Evolutionary conservation across 2,888 invertebrate species (phyloP), one percentile per base, ranked within the genome.

Genomic region (Archips xylosteana): DNA sequence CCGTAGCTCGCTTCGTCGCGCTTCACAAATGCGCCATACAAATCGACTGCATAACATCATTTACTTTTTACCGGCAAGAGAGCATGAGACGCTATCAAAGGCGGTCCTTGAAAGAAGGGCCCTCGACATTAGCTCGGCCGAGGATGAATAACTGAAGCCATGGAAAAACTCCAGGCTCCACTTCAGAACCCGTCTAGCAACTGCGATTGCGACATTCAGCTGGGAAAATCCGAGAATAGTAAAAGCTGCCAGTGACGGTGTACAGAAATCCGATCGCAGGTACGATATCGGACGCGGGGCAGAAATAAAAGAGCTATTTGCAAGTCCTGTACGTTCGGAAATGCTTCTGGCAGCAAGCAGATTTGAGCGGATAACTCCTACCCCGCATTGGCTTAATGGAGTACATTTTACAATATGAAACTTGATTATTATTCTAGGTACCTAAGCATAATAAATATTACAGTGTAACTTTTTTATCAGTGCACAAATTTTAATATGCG

Each of bases 181-280:
- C 70, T 71, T 51, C 63, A 61, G 67, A 71, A 54, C 57, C 54
- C 15, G 67, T 57, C 63, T 36, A 54, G 60, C 45, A 59, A 23
- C 51, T 51, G 51, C 60, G 68, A 65, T 13, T 64, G 69, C 73
- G 63, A 74, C 73, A 69, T 57, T 66, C 63, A 75, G 63, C 66
- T 47, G 66, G 61, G 76, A 12, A 70, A 81, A 82, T 82, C 79
- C 79, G 77, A 72, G 81, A 79, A 82, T 82, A 82, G 82, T 82
- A 79, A 81, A 84, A 82, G 77, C 76, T 77, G 78, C 76, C 78
- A 76, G 77, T 75, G 77, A 68, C 75, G 77, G 76, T 74, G 78
- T 76, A 70, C 78, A 80, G 81, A 81, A 83, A 85, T 83, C 84
- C 83, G 81, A 85, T 85, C 79, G 80, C 80, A 80, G 77, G 77